Percentiles rank a stretch among this genome's conserved stretches.
phyloP scores from a whole-genome alignment of 35 echinoderm and acorn worm genomes.

The Stichopus chloronotus region DNA sequence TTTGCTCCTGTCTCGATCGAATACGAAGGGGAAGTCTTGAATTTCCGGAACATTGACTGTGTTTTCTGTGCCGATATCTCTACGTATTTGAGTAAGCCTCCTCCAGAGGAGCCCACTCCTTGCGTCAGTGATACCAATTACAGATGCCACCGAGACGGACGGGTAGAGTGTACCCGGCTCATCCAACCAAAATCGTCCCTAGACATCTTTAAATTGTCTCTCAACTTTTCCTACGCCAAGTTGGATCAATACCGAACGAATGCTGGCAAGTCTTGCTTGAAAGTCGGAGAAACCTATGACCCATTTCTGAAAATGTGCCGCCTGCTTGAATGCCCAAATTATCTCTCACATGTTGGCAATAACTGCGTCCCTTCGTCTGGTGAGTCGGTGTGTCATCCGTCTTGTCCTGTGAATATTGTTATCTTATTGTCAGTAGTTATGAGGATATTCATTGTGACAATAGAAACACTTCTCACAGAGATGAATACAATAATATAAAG shows the following conservation, averaged over 20 bases:
- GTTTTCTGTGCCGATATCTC: background rate
- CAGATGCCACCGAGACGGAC: background rate
- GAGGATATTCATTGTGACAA: too few species aligned
- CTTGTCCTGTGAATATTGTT: too few species aligned
- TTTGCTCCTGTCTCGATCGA: background rate
- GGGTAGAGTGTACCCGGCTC: background rate
- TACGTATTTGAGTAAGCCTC: background rate
- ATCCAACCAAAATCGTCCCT: background rate
- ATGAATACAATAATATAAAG: too few species aligned
- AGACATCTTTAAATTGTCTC: background rate
- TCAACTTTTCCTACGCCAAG: background rate
- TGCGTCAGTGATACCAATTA: background rate
- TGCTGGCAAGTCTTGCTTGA: background rate
- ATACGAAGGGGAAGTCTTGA: background rate
- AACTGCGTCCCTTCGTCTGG: background rate
- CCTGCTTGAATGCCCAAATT: background rate
- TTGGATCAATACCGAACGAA: background rate
- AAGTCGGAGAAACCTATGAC: background rate
- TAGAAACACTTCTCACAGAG: too few species aligned
- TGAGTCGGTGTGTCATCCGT: background rate
- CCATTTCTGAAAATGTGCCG: conserved; percentile 3
- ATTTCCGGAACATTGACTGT: conserved; percentile 2
- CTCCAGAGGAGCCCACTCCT: background rate
- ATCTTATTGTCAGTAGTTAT: too few species aligned
- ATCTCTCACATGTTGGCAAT: background rate